Conservation (phyloP, 1,140 invertebrate genomes). For the Macrotrachela quadricornifera region DNA sequence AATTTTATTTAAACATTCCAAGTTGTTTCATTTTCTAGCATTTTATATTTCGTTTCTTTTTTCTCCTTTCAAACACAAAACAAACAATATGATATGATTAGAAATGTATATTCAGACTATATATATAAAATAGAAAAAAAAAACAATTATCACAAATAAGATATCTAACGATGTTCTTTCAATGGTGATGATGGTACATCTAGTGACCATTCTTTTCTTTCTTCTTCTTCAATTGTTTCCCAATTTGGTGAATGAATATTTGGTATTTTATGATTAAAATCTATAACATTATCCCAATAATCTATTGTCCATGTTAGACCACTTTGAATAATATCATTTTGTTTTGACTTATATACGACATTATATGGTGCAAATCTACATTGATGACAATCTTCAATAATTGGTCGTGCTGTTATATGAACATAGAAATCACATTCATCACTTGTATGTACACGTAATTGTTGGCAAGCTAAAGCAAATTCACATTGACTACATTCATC, state of each 20-base stretch:
- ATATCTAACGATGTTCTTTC: too few species aligned
- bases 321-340: conserved; percentile 48
- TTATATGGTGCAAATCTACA: conserved; percentile 63
- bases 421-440: conserved; percentile 55
- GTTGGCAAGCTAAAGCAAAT: conserved; percentile 73
- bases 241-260: conserved; percentile 73
- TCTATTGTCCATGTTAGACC: conserved; percentile 29
- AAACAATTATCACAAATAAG: too few species aligned
- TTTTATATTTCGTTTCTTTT: too few species aligned
- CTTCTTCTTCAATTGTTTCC: conserved; percentile 30
- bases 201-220: conserved; percentile 8
- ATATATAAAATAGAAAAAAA: too few species aligned
- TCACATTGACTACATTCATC: conserved; percentile 55
- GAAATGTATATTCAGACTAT: too few species aligned
- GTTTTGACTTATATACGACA: conserved; percentile 45
- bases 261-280: conserved; percentile 77
- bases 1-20: too few species aligned
- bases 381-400: conserved; percentile 66
- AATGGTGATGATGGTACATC: too few species aligned
- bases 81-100: too few species aligned
- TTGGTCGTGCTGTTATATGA: conserved; percentile 71
- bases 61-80: too few species aligned
- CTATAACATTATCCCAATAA: conserved; percentile 60
- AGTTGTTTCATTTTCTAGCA: too few species aligned
- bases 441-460: conserved; percentile 65